Evolutionary conservation across 2,797 vertebrate genomes (phyloP).

Genomic region (Urocyon cinereoargenteus): DNA sequence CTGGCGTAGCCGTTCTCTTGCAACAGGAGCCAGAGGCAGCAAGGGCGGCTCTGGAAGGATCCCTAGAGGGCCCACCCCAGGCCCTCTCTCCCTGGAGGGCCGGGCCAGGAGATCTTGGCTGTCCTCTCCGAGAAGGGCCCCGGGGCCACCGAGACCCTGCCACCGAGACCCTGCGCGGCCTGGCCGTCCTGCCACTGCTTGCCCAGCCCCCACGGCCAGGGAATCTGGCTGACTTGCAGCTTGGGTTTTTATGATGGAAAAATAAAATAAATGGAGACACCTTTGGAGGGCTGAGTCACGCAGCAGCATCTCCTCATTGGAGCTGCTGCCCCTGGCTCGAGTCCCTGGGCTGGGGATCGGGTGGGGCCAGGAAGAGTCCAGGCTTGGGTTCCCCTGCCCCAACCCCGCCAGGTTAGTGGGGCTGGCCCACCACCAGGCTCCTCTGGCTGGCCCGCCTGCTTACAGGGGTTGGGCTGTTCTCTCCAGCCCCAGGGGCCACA

Average conservation of each 20-base stretch:
- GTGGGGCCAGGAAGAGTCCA: background rate
- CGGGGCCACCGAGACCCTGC: background rate
- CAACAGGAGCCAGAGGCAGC: background rate
- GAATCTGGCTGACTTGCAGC: constrained; percentile 86
- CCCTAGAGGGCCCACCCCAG: background rate
- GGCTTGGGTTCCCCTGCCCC: constrained; percentile 47
- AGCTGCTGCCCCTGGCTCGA: constrained; percentile 85
- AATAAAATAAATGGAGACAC: constrained; percentile 88
- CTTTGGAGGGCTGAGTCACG: constrained; percentile 89
- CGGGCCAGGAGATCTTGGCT: background rate
- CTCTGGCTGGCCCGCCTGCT: background rate
- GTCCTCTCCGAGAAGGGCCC: background rate
- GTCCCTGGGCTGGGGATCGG: constrained; percentile 61
- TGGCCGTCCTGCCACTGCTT: background rate
- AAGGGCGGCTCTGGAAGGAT: background rate
- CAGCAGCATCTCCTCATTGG: constrained; percentile 88
- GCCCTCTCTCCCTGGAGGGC: background rate
- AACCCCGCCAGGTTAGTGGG: background rate
- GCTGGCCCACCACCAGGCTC: background rate
- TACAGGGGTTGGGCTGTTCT: background rate
- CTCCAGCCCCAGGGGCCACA: background rate
- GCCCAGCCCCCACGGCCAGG: constrained; percentile 78
- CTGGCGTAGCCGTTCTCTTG: background rate
- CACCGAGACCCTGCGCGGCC: background rate
- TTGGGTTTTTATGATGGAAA: constrained; percentile 89